Evolutionary conservation across 2,113 vertebrate genomes (phyloP).

Genomic region (Meleagris gallopavo): DNA sequence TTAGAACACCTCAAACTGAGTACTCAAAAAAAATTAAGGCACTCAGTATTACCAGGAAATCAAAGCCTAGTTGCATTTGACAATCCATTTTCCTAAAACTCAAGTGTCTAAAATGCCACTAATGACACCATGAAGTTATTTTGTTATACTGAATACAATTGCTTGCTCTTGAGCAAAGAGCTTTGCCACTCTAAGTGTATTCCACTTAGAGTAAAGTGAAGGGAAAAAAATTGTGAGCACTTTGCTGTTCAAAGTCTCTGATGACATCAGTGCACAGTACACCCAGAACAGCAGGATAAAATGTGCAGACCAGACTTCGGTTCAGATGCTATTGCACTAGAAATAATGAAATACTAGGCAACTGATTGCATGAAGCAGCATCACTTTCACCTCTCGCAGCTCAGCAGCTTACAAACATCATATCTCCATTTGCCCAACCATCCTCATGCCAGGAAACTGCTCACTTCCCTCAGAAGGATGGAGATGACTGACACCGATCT

Average conservation of each 20-base stretch:
- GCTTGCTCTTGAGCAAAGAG: neutral
- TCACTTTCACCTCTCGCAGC: neutral
- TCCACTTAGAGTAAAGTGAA: neutral
- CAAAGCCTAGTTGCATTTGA: neutral
- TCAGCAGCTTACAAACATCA: neutral
- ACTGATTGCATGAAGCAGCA: too few relatives aligned
- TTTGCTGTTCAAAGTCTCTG: accelerated
- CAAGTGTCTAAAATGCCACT: neutral
- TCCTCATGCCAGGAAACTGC: too few relatives aligned
- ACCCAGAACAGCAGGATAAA: neutral
- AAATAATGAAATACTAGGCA: neutral
- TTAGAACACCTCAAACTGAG: neutral
- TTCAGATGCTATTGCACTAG: too few relatives aligned
- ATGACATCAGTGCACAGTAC: accelerated
- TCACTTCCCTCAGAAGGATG: neutral
- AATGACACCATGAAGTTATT: neutral
- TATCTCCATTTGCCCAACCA: neutral
- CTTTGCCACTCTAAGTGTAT: neutral
- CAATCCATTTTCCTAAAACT: neutral
- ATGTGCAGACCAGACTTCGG: neutral
- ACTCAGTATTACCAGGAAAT: neutral
- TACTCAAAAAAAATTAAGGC: neutral
- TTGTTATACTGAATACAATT: neutral
- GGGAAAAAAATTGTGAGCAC: neutral
- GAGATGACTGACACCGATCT: too few relatives aligned